Base-by-base conservation (phyloP, 2,888 invertebrate species). In the Diloba caeruleocephala region DNA sequence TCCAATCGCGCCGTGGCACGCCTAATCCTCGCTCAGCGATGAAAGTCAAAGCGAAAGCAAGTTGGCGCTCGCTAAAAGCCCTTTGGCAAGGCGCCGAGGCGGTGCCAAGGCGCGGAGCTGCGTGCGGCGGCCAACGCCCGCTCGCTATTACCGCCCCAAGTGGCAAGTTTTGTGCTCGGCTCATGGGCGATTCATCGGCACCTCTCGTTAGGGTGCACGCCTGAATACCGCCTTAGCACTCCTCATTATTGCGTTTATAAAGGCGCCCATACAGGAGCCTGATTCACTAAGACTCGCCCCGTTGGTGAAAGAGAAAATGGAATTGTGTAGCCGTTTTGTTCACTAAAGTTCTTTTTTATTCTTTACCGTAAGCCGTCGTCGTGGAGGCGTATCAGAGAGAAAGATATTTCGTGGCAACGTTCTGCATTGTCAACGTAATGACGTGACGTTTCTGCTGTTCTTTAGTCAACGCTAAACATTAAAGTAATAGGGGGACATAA, bases 161-260 rank as follows among this genome's bases (percentile, higher is more conserved):
- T 88, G 90, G 88, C 86, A 87, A 92, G 92, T 90, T 90, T 90
- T 90, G 89, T 90, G 84, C 82, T 80, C 86, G 80, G 80, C 87
- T 88, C 89, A 86, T 88, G 87, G 88, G 74, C 89, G 92, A 91
- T 91, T 92, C 93, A 92, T 90, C 88, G 88, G 78, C 87, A 83
- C 79, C 85, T 87, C 92, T 92, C 89, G 89, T 92, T 91, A 91
- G 81, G 76, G 82, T 75, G 83, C 79, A 81, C 84, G 88, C 82
- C 73, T 93, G 89, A 92, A 92, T 92, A 85, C 89, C 87, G 87
- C 88, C 87, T 90, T 88, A 86, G 86, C 86, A 89, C 89, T 92
- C 79, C 92, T 92, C 91, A 91, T 93, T 93, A 93, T 92, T 92
- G 91, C 92, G 91, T 92, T 92, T 92, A 92, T 92, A 92, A 92